Base-by-base conservation (phyloP, 2,888 invertebrate genomes). In the Alsophila aescularia region DNA sequence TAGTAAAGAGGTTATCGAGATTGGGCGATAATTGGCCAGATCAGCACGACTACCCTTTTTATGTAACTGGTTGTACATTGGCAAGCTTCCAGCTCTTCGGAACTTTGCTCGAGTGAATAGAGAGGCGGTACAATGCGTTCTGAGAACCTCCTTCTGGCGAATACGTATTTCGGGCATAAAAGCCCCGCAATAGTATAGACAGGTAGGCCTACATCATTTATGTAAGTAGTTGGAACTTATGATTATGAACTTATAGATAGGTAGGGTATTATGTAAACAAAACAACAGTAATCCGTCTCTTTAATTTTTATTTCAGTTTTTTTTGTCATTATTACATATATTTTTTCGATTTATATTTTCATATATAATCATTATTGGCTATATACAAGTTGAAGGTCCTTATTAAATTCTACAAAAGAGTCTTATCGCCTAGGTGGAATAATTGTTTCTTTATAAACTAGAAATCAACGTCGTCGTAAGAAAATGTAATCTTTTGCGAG, bases 351-450 rank as follows among this genome's bases (percentile, higher is more conserved):
- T 86, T 85, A 85, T 85, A 84, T 79, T 79, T 77, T 79, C 71
- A 83, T 83, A 83, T 85, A 82, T 81, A 83, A 81, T 83, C 78
- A 32, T 32, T 13, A 87, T 85, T 83, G 74, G 70, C 85, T 87
- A 88, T 90, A 77, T 90, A 90, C 90, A 90, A 81, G 82, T 86
- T 79, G 79, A 85, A 83, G 75, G 80, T 86, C 78, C 87, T 86
- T 85, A 87, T 51, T 66, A 77, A 75, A 73, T 83, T 79, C 81
- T 85, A 88, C 81, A 82, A 24, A 24, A 84, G 84, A 85, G 85
- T 84, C 90, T 89, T 90, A 89, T 68, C 58, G 75, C 51, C 87
- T 90, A 90, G 77, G 84, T 90, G 90, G 90, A 90, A 90, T 87
- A 74, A 85, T 81, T 81, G 50, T 81, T 75, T 67, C 75, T 67